Evolutionary conservation across 2,113 vertebrate species (phyloP).

Genomic region (Pygoscelis adeliae): DNA sequence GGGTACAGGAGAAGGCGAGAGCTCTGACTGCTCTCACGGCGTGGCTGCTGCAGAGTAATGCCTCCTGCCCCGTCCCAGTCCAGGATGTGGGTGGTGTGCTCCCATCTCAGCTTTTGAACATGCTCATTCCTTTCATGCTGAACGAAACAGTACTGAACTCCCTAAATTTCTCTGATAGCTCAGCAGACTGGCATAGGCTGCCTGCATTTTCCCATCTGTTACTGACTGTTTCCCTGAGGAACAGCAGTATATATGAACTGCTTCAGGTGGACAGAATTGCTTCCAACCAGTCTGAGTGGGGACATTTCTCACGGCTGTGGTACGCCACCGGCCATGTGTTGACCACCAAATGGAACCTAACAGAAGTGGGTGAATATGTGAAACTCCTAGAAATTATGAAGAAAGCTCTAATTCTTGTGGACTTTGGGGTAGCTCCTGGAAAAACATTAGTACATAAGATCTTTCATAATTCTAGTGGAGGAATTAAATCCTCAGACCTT

Average conservation of each 20-base stretch:
- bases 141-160: background rate
- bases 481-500: background rate
- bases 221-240: background rate
- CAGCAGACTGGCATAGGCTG: background rate
- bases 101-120: background rate
- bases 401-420: conserved; percentile 35
- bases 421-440: conserved; percentile 1
- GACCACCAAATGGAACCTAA: conserved; percentile 55
- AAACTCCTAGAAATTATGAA: conserved; percentile 28
- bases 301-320: background rate
- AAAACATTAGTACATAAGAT: background rate
- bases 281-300: background rate
- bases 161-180: background rate
- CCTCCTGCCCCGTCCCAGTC: background rate
- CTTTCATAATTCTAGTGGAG: background rate
- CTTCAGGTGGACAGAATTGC: background rate
- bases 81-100: background rate
- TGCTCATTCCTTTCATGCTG: background rate
- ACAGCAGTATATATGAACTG: background rate
- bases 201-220: background rate
- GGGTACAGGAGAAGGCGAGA: conserved; percentile 3
- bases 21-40: background rate
- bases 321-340: background rate
- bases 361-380: conserved; percentile 21
- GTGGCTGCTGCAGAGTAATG: background rate